Evolutionary conservation across 2,888 invertebrate genomes (phyloP).

Genomic region (Linyphia triangularis): DNA sequence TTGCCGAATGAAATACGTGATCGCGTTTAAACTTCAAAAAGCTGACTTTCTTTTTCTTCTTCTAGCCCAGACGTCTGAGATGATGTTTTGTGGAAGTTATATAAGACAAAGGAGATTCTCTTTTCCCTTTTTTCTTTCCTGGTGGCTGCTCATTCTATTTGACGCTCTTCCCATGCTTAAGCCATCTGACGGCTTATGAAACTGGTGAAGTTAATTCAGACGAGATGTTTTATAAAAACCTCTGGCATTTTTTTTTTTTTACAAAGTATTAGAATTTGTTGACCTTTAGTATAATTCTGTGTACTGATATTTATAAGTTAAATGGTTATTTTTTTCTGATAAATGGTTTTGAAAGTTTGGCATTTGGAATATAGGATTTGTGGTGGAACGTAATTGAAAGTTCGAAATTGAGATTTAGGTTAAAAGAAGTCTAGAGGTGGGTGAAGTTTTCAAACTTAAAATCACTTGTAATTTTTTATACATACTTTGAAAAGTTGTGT

Average conservation of each 20-base stretch:
- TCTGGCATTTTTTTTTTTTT: background rate
- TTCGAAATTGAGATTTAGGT: too few relatives aligned
- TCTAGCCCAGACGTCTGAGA: constrained; percentile 56
- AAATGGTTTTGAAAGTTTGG: too few relatives aligned
- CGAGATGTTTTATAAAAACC: background rate
- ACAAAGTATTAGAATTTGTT: background rate
- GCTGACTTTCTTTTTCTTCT: constrained; percentile 59
- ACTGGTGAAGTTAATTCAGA: constrained; percentile 3
- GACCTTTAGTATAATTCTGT: too few relatives aligned
- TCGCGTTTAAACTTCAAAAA: constrained; percentile 73
- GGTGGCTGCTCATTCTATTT: constrained; percentile 1
- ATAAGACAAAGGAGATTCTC: constrained; percentile 47
- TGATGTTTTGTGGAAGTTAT: constrained; percentile 42
- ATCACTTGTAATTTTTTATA: too few relatives aligned
- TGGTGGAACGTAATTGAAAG: too few relatives aligned
- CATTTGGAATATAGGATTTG: too few relatives aligned
- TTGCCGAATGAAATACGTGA: constrained; percentile 72
- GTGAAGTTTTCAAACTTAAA: too few relatives aligned
- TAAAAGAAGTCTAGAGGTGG: too few relatives aligned
- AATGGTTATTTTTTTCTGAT: too few relatives aligned
- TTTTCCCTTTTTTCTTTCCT: background rate
- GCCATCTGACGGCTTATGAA: constrained; percentile 25
- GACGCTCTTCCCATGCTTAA: background rate
- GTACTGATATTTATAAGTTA: too few relatives aligned
- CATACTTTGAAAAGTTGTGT: too few relatives aligned